phyloP scores from a whole-genome alignment of 2,113 vertebrate species.

The Callopanchax toddi region DNA sequence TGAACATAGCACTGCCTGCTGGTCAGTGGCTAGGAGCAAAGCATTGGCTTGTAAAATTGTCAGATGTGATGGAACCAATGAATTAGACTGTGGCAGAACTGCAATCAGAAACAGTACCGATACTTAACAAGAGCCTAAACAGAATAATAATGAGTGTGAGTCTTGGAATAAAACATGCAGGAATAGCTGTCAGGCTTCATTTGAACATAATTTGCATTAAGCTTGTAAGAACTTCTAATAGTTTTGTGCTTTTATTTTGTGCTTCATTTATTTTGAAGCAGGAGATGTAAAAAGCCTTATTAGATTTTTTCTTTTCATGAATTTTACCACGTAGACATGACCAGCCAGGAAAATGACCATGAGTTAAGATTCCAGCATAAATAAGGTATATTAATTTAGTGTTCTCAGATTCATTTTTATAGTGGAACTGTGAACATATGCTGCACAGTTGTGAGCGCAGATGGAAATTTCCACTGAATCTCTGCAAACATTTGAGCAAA shows the following conservation, averaged over 20 bases:
- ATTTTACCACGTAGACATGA: no score
- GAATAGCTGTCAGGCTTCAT: constrained; percentile 7
- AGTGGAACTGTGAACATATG: constrained; percentile 19
- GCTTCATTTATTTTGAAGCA: neutral
- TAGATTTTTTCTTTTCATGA: neutral
- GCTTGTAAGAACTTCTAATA: neutral
- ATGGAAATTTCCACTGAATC: constrained; percentile 35
- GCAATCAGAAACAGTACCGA: neutral
- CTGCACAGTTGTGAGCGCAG: constrained; percentile 20
- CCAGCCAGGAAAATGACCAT: no score
- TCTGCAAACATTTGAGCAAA: constrained; percentile 11
- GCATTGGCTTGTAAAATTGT: neutral
- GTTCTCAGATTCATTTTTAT: neutral
- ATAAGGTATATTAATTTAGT: neutral
- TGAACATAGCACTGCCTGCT: constrained; percentile 52
- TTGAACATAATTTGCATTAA: neutral
- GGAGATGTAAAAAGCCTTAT: neutral
- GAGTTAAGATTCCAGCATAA: neutral
- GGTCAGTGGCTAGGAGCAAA: constrained; percentile 1
- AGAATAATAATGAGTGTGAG: constrained; percentile 2
- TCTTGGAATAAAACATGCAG: no score
- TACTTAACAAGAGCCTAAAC: neutral
- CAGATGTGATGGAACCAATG: neutral
- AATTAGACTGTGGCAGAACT: neutral
- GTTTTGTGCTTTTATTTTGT: neutral